phyloP scores from a whole-genome alignment of 2,888 invertebrate genomes.

The Odontothrips loti region DNA sequence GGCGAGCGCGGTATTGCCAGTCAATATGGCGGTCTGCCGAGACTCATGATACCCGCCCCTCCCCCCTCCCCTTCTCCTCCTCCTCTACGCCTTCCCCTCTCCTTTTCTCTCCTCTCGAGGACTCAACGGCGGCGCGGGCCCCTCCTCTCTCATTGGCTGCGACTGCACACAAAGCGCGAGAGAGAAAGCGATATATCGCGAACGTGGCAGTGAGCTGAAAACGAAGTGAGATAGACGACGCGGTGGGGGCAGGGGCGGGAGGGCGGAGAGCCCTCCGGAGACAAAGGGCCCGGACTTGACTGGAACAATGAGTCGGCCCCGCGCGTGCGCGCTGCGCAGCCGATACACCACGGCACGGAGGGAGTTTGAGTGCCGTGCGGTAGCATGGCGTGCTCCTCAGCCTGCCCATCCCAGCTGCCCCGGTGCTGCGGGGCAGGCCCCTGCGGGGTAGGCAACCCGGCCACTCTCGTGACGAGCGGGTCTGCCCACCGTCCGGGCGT shows the following conservation, averaged over 20 bases:
- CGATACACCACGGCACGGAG: too few species aligned
- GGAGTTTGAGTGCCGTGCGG: too few species aligned
- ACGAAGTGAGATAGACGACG: not conserved
- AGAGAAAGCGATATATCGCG: not conserved
- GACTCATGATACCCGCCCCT: too few species aligned
- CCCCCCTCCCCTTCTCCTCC: not conserved
- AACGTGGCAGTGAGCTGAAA: not conserved
- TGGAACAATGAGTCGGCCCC: not conserved
- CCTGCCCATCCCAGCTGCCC: too few species aligned
- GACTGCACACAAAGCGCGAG: not conserved
- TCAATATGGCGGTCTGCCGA: slow-evolving; percentile 11
- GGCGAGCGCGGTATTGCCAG: not conserved
- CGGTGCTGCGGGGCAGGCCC: too few species aligned
- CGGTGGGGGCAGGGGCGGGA: not conserved
- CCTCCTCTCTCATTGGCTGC: slow-evolving; percentile 14
- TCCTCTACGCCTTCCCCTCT: too few species aligned
- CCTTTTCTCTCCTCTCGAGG: too few species aligned
- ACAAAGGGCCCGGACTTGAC: not conserved
- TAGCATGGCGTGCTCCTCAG: too few species aligned
- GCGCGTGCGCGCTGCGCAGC: too few species aligned
- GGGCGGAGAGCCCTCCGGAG: not conserved
- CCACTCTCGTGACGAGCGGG: not conserved
- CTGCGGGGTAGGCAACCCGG: not conserved
- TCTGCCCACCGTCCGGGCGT: not conserved
- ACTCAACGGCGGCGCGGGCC: not conserved